phyloP scores from a whole-genome alignment of 2,113 vertebrate genomes.

The Daphoenositta chrysoptera region DNA sequence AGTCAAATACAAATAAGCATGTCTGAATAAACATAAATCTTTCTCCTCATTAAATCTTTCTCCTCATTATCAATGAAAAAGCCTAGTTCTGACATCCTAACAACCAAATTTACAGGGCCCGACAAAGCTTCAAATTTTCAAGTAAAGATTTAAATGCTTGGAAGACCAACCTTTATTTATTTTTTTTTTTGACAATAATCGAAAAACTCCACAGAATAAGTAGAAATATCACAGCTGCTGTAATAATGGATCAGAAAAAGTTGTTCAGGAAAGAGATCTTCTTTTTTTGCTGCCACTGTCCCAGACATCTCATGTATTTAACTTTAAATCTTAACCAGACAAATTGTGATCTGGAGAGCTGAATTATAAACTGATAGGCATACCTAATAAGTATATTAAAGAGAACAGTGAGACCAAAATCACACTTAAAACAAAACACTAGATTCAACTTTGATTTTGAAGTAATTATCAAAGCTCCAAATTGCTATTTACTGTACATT shows the following conservation, averaged over 20 bases:
- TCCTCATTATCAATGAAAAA: background rate
- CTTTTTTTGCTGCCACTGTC: background rate
- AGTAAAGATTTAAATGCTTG: background rate
- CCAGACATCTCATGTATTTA: background rate
- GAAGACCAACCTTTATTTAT: background rate
- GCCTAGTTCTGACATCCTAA: background rate
- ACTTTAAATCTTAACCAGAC: background rate
- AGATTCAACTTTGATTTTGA: background rate
- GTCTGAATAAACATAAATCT: background rate
- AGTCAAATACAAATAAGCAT: background rate
- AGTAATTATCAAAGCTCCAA: background rate
- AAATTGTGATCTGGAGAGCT: background rate
- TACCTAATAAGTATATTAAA: background rate
- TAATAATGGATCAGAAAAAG: background rate
- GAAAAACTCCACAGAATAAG: background rate
- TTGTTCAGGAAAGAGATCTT: background rate
- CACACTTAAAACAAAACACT: background rate
- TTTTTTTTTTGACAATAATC: background rate
- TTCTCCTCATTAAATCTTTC: background rate
- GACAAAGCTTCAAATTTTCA: background rate
- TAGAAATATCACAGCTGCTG: background rate
- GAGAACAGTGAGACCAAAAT: background rate
- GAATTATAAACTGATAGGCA: background rate
- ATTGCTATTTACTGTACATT: background rate
- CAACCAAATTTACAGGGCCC: background rate